Conservation (phyloP, 2,888 invertebrate genomes). For the Andrena minutula region DNA sequence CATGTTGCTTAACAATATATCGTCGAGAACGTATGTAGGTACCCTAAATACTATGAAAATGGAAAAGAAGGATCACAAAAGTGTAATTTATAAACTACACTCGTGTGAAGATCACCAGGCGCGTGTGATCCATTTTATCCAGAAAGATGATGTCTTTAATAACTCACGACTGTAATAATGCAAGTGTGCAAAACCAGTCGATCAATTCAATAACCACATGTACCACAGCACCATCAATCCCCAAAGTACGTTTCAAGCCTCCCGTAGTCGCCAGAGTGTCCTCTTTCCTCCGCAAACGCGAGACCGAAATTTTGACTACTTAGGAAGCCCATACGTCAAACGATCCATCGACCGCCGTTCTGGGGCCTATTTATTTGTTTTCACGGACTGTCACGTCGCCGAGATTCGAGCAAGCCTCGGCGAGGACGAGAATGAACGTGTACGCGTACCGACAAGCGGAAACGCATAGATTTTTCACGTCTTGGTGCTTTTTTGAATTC, state of each 20-base stretch:
- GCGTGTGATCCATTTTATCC: too few species aligned
- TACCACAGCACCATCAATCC: background rate
- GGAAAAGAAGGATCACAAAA: background rate
- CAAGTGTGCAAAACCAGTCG: background rate
- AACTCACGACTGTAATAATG: background rate
- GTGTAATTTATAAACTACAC: background rate
- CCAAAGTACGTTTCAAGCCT: background rate
- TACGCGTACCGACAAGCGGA: slow-evolving; percentile 54
- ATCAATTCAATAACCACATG: background rate
- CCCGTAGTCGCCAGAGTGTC: background rate
- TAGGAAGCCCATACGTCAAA: slow-evolving; percentile 35
- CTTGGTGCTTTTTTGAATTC: slow-evolving; percentile 67
- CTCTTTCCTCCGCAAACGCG: background rate
- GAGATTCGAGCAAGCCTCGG: slow-evolving; percentile 42
- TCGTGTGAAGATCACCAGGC: too few species aligned
- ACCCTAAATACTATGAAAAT: background rate
- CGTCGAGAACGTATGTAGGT: background rate
- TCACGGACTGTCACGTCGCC: slow-evolving; percentile 38
- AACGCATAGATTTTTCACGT: slow-evolving; percentile 58
- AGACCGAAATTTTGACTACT: slow-evolving; percentile 35
- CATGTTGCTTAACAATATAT: slow-evolving; percentile 20
- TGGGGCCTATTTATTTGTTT: slow-evolving; percentile 51
- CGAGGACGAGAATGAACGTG: slow-evolving; percentile 34
- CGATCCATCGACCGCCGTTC: background rate
- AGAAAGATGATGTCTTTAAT: too few species aligned